Evolutionary conservation across 2,888 invertebrate genomes (phyloP), one percentile per base, ranked within the genome.

Genomic region (Napeogenes inachia): DNA sequence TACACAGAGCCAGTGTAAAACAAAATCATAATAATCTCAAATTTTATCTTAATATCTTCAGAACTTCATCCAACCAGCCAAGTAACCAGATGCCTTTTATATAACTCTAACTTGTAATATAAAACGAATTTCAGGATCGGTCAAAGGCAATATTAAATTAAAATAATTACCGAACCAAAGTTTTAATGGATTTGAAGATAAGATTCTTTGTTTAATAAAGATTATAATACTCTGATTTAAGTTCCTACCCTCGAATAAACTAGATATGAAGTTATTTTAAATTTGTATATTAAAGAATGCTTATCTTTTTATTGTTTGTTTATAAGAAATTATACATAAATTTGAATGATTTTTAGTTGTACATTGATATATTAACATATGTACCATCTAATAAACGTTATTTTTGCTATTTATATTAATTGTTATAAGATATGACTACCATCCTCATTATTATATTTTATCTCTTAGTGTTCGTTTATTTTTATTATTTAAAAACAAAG

Each of bases 151-250:
- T 82, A 86, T 84, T 80, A 80, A 83, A 82, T 80, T 81, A 81
- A 81, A 82, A 87, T 85, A 80, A 82, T 73, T 75, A 68, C 69
- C 68, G 71, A 73, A 77, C 73, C 67, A 72, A 84, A 85, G 76
- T 86, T 87, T 83, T 81, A 86, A 87, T 85, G 85, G 82, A 78
- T 79, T 76, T 66, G 57, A 65, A 76, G 87, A 85, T 85, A 85
- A 82, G 75, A 73, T 71, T 62, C 63, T 66, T 65, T 64, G 66
- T 61, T 65, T 70, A 63, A 70, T 69, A 68, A 68, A 72, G 73
- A 64, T 64, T 50, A 10, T 21, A 21, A 50, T 10, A 13, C 12
- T 30, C 10, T 30, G 30, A 50, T 50, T 8, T 30, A 30, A 50
- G 30, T 42, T 21, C 21, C 21, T 21, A 12, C 30, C 50, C 30